Percentiles rank a stretch among this genome's conserved stretches.
These are phyloP conservation scores for Caenorhabditis uteleia DNA, from an alignment of 2,888 invertebrate species.

Conservation along the genomic window DNA sequence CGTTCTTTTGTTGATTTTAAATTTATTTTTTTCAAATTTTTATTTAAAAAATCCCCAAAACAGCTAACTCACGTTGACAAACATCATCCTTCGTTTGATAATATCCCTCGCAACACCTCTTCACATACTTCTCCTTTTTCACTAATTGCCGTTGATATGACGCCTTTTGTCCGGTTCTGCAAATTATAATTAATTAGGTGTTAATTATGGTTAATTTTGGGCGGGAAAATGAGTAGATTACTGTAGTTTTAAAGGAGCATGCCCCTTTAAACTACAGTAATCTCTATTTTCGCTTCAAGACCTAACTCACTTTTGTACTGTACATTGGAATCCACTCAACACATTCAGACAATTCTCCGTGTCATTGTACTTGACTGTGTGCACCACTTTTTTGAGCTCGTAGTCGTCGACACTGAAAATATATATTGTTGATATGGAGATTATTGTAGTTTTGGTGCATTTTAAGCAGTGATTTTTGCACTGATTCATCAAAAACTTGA, in stretches of 20 bases:
- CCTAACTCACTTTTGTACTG: conserved; percentile 43
- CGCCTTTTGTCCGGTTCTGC: conserved; percentile 72
- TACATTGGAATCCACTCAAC: conserved; percentile 56
- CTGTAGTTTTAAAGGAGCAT: not conserved
- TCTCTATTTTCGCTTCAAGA: conserved; percentile 7
- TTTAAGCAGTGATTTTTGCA: too few relatives aligned
- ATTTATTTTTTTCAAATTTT: too few relatives aligned
- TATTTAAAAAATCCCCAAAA: not conserved
- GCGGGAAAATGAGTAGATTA: not conserved
- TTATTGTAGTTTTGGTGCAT: too few relatives aligned
- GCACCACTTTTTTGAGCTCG: conserved; percentile 42
- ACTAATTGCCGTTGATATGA: conserved; percentile 75
- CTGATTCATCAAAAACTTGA: too few relatives aligned
- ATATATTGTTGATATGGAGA: too few relatives aligned
- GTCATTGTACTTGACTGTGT: conserved; percentile 36
- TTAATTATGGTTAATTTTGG: not conserved
- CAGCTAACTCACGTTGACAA: conserved; percentile 52
- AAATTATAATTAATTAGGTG: conserved; percentile 1
- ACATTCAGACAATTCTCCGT: conserved; percentile 53
- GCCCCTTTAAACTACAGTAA: conserved; percentile 1
- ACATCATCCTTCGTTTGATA: conserved; percentile 55
- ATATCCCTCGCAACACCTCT: conserved; percentile 66
- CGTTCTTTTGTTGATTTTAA: too few relatives aligned
- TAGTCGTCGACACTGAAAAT: conserved; percentile 49
- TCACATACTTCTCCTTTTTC: conserved; percentile 52